phyloP scores from a whole-genome alignment of 1,140 invertebrate species.

The Himalopsyche phryganea region DNA sequence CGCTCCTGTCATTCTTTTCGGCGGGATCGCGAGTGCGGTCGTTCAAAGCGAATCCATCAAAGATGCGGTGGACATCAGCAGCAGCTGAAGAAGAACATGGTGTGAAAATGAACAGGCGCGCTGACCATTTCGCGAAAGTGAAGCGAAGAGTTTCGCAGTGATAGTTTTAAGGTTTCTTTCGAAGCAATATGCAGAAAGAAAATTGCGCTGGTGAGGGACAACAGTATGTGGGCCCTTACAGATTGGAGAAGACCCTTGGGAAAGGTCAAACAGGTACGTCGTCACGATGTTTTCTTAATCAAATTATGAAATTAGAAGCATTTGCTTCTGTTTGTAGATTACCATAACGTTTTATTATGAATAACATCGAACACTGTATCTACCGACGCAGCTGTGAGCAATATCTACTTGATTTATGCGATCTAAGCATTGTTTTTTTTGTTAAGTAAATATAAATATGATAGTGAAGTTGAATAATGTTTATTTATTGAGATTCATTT shows the following conservation, averaged over 20 bases:
- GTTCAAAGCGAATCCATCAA: not conserved
- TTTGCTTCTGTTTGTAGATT: too few species aligned
- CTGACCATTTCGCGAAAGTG: not conserved
- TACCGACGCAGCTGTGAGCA: too few species aligned
- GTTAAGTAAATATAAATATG: too few species aligned
- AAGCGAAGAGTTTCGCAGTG: too few species aligned
- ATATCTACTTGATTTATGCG: too few species aligned
- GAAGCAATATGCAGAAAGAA: conserved; percentile 50
- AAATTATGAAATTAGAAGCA: too few species aligned
- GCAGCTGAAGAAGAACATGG: not conserved
- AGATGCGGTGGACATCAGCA: not conserved
- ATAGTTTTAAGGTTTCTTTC: not conserved
- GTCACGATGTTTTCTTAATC: not conserved
- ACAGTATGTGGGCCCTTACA: conserved; percentile 96
- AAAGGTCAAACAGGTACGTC: conserved; percentile 96
- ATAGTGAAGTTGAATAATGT: too few species aligned
- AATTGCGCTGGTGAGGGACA: conserved; percentile 55
- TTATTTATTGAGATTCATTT: too few species aligned
- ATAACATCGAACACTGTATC: too few species aligned
- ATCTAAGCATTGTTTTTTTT: too few species aligned
- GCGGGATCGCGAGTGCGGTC: not conserved
- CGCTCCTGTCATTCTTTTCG: not conserved
- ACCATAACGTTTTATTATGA: too few species aligned
- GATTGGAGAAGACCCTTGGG: conserved; percentile 97
- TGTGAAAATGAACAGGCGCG: not conserved